Percentiles rank a stretch among this genome's conserved stretches.
phyloP scores from a whole-genome alignment of 1,140 invertebrate genomes.

The Solen grandis region DNA sequence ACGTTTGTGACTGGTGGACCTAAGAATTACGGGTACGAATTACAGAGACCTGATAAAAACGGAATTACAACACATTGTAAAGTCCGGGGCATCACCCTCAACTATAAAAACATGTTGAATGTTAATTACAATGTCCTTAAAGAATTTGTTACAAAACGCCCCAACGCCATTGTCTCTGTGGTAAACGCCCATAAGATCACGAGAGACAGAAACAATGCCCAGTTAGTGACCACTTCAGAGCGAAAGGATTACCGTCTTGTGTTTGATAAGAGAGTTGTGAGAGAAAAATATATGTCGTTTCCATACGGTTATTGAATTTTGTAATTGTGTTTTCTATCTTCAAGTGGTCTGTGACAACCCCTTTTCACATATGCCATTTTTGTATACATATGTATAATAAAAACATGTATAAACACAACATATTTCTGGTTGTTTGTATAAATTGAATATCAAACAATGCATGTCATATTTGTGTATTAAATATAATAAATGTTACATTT shows the following conservation, averaged over 20 bases:
- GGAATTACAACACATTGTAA: constrained; percentile 22
- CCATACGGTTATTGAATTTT: constrained; percentile 4
- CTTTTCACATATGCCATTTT: no score
- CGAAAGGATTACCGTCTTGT: constrained; percentile 10
- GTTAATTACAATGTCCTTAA: constrained; percentile 28
- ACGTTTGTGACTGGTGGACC: constrained; percentile 46
- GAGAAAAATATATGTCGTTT: background rate
- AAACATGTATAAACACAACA: no score
- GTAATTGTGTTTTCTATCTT: background rate
- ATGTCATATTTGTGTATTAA: no score
- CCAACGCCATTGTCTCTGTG: background rate
- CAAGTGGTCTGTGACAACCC: no score
- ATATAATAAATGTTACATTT: no score
- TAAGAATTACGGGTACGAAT: constrained; percentile 48
- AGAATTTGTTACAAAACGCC: constrained; percentile 2
- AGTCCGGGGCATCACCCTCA: constrained; percentile 38
- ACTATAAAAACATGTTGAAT: constrained; percentile 11
- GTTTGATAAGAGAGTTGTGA: background rate
- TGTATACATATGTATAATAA: no score
- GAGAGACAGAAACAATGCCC: background rate
- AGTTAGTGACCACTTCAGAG: background rate
- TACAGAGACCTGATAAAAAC: background rate
- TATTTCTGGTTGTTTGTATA: no score
- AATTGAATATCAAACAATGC: no score
- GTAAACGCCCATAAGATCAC: constrained; percentile 1